Conservation (phyloP, 2,113 vertebrate species). For the Dendropsophus ebraccatus region DNA sequence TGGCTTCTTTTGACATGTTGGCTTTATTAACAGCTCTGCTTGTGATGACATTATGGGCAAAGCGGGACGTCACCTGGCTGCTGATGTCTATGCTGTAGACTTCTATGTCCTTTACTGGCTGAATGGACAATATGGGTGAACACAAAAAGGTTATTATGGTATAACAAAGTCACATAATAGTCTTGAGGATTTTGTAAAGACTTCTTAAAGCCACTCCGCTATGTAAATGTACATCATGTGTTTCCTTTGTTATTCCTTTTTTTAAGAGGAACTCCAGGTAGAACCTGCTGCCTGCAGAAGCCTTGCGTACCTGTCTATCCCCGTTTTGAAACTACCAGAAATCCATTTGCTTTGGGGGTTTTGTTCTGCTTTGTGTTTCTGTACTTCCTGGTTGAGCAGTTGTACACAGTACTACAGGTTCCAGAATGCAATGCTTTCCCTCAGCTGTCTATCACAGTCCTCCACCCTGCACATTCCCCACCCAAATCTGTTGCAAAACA, state of each 20-base stretch:
- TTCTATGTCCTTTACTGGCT: slow-evolving; percentile 74
- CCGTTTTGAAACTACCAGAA: too few relatives aligned
- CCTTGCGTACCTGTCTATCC: too few relatives aligned
- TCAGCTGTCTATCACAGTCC: too few relatives aligned
- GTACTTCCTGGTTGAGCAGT: too few relatives aligned
- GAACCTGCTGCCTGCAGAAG: too few relatives aligned
- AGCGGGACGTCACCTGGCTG: slow-evolving; percentile 84
- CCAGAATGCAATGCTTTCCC: too few relatives aligned
- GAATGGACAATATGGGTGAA: slow-evolving; percentile 56
- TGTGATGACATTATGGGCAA: slow-evolving; percentile 87
- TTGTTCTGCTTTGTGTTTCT: too few relatives aligned
- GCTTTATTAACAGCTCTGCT: slow-evolving; percentile 85
- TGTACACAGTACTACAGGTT: too few relatives aligned
- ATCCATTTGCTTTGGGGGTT: too few relatives aligned
- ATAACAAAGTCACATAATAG: neutral
- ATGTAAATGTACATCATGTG: neutral
- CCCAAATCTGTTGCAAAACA: too few relatives aligned
- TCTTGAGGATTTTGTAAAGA: neutral
- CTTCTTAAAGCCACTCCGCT: neutral
- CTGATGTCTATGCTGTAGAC: slow-evolving; percentile 89
- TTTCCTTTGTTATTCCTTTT: neutral
- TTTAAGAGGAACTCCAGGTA: too few relatives aligned
- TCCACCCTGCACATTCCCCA: too few relatives aligned
- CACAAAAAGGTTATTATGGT: neutral
- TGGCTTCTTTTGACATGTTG: slow-evolving; percentile 76